Evolutionary conservation across 2,113 vertebrate genomes (phyloP).

Genomic region (Thamnaconus septentrionalis): DNA sequence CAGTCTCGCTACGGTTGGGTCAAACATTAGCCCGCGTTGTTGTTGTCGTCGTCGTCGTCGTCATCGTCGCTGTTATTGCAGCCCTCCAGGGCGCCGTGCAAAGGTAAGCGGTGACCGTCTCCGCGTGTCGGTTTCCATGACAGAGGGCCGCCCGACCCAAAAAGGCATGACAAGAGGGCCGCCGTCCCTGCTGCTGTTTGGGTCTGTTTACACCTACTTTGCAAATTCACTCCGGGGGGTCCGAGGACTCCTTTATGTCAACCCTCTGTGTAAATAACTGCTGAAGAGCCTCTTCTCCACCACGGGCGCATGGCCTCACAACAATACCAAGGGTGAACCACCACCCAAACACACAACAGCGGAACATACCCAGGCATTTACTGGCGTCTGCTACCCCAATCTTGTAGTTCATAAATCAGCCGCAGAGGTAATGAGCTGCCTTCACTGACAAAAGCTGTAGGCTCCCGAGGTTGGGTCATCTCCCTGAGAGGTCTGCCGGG

Average conservation of each 20-base stretch:
- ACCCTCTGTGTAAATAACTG: too few relatives aligned
- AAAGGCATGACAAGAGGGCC: constrained; percentile 36
- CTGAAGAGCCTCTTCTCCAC: too few relatives aligned
- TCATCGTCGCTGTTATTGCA: constrained; percentile 46
- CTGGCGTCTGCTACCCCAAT: constrained; percentile 3
- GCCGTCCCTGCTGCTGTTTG: constrained; percentile 6
- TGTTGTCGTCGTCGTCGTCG: too few relatives aligned
- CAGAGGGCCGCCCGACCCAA: constrained; percentile 38
- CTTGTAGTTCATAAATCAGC: constrained; percentile 48
- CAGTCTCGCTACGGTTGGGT: constrained; percentile 11
- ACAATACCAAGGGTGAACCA: constrained; percentile 33
- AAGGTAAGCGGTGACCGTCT: constrained; percentile 31
- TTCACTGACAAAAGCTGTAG: background rate
- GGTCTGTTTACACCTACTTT: constrained; percentile 62
- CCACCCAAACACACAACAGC: constrained; percentile 45
- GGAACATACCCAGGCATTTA: constrained; percentile 19
- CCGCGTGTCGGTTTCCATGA: constrained; percentile 54
- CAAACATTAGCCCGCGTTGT: constrained; percentile 60
- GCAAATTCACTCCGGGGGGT: constrained; percentile 56
- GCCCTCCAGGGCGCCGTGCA: constrained; percentile 5
- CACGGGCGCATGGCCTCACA: constrained; percentile 25
- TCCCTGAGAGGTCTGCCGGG: background rate
- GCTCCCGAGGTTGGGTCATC: too few relatives aligned
- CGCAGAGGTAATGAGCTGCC: constrained; percentile 1
- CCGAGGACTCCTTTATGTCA: constrained; percentile 58